phyloP scores from a whole-genome alignment of 2,797 vertebrate species.

The Clarias fuscus region DNA sequence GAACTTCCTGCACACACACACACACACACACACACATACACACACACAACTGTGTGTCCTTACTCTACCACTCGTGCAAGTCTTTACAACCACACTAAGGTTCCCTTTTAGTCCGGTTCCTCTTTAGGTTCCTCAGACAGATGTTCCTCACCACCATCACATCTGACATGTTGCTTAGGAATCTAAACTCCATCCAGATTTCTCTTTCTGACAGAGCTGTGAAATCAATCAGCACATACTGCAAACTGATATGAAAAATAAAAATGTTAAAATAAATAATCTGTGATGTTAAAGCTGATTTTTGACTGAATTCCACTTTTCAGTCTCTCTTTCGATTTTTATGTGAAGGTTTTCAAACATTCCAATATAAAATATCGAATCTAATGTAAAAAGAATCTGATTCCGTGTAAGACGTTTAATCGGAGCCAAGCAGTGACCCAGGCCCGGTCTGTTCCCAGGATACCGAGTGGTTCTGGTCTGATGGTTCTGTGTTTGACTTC shows the following conservation, averaged over 20 bases:
- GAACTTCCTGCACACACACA: background rate
- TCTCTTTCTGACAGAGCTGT: background rate
- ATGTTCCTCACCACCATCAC: background rate
- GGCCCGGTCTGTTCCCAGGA: constrained; percentile 14
- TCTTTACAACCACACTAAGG: background rate
- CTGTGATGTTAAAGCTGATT: background rate
- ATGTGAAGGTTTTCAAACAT: background rate
- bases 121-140: background rate
- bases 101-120: background rate
- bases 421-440: background rate
- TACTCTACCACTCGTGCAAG: too few relatives aligned
- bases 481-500: constrained; percentile 44
- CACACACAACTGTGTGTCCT: background rate
- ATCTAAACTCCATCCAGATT: background rate
- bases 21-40: background rate
- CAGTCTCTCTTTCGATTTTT: background rate
- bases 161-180: background rate
- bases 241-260: background rate
- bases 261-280: background rate
- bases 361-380: background rate
- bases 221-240: background rate
- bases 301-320: background rate
- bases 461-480: constrained; percentile 43
- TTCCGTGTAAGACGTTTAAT: too few relatives aligned
- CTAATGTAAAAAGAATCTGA: too few relatives aligned